Conservation (phyloP, 2,797 vertebrate genomes). For the Melanotaenia nigrans region DNA sequence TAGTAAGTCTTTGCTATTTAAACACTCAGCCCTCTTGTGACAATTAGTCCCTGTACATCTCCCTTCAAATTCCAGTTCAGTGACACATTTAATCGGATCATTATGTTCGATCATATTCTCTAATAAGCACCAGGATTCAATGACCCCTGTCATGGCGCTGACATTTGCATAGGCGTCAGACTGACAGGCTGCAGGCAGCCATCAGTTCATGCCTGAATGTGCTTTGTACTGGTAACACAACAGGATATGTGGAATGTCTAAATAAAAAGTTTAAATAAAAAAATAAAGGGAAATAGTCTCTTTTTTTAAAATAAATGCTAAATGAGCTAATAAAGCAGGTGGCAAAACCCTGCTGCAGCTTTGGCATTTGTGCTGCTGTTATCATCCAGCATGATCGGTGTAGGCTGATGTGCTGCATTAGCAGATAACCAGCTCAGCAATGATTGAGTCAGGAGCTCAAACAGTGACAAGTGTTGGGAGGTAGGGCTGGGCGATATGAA, state of each 20-base stretch:
- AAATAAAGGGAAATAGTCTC: conserved; percentile 18
- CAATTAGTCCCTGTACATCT: conserved; percentile 19
- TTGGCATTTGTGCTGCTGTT: conserved; percentile 42
- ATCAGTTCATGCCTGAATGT: conserved; percentile 31
- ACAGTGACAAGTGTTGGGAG: conserved; percentile 12
- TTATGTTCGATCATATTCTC: conserved; percentile 49
- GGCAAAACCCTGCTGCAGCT: conserved; percentile 27
- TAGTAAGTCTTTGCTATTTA: conserved; percentile 14
- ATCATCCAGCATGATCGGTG: conserved; percentile 50
- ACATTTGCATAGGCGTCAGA: conserved; percentile 55
- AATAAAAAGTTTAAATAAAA: not conserved
- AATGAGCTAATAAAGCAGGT: conserved; percentile 40
- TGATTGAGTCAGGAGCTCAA: conserved; percentile 41
- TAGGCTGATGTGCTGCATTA: conserved; percentile 11
- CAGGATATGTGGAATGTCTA: conserved; percentile 7
- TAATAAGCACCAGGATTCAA: conserved; percentile 61
- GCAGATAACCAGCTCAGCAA: conserved; percentile 28
- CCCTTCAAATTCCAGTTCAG: conserved; percentile 8
- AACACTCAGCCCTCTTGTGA: conserved; percentile 9
- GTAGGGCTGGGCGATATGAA: not conserved
- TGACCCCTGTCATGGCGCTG: conserved; percentile 31
- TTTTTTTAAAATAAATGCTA: conserved; percentile 17
- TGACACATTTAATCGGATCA: conserved; percentile 48
- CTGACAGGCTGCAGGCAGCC: conserved; percentile 48
- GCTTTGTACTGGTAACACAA: conserved; percentile 22